Conservation (phyloP, 1,140 invertebrate genomes). For the Oppia nitens region DNA sequence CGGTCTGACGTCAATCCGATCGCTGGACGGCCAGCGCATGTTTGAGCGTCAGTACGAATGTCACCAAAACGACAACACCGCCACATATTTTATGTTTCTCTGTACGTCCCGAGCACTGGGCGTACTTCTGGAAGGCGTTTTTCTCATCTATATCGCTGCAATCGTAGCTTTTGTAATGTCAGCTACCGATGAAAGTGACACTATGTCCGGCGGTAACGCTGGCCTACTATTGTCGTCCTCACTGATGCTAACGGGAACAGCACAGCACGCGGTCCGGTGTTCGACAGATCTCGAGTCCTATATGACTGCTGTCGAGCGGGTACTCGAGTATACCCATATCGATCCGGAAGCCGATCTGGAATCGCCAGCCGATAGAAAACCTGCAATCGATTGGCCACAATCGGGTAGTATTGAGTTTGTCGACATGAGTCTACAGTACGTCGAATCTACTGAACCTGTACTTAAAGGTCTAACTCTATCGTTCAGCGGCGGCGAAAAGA, state of each 20-base stretch:
- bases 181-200: background rate
- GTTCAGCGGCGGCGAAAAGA: slow-evolving; percentile 26
- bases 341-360: slow-evolving; percentile 19
- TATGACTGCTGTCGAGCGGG: slow-evolving; percentile 52
- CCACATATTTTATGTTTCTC: slow-evolving; percentile 52
- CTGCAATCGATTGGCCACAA: slow-evolving; percentile 39
- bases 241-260: slow-evolving; percentile 52
- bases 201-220: slow-evolving; percentile 42
- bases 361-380: slow-evolving; percentile 20
- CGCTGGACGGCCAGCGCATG: slow-evolving; percentile 33
- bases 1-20: slow-evolving; percentile 34
- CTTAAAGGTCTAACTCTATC: slow-evolving; percentile 42
- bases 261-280: slow-evolving; percentile 66
- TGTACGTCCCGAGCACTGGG: slow-evolving; percentile 63
- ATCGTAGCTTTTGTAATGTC: slow-evolving; percentile 24
- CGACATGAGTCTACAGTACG: slow-evolving; percentile 45
- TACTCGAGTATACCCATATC: slow-evolving; percentile 40
- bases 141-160: slow-evolving; percentile 44
- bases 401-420: slow-evolving; percentile 50
- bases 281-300: slow-evolving; percentile 61
- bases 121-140: slow-evolving; percentile 58
- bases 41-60: slow-evolving; percentile 43
- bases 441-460: slow-evolving; percentile 36
- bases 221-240: slow-evolving; percentile 61
- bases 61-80: slow-evolving; percentile 45